Base-by-base conservation (phyloP, 2,888 invertebrate species). In the Acronicta alni region DNA sequence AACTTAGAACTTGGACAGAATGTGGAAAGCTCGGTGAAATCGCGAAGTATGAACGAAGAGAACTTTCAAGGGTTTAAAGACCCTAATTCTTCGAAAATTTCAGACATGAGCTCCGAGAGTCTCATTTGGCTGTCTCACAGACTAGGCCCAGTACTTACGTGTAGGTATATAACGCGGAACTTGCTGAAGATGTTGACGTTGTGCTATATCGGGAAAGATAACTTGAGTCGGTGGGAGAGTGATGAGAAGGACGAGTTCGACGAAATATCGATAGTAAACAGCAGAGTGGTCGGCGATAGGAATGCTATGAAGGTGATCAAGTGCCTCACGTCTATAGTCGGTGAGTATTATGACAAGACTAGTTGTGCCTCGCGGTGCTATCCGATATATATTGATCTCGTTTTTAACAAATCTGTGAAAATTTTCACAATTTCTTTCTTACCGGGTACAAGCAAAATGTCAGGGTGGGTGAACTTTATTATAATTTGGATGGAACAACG, bases 121-220 rank as follows among this genome's bases (percentile, higher is more conserved):
- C 91, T 98, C 0, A 96, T 98, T 63, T 99, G 99, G 99, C 85
- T 99, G 59, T 97, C 98, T 0, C 98, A 99, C 90, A 96, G 99
- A 67, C 92, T 99, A 16, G 99, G 99, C 0, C 99, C 99, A 0
- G 98, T 99, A 45, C 94, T 99, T 20, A 98, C 98, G 0, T 98
- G 99, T 39, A 96, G 98, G 74, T 97, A 98, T 91, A 95, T 99
- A 26, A 97, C 99, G 0, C 95, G 98, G 61, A 99, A 99, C 93
- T 94, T 99, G 69, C 94, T 99, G 12, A 96, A 99, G 82, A 99
- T 99, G 98, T 91, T 99, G 52, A 98, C 98, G 0, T 90, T 99
- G 3, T 99, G 99, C 89, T 99, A 99, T 86, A 96, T 98, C 18
- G 98, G 97, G 0, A 96, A 96, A 80, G 97, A 97, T 68, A 97